A percentile compares a stretch with the other conserved stretches of the same genome.
These are phyloP conservation scores for Erpetoichthys calabaricus DNA, from an alignment of 2,797 vertebrate genomes.

Conservation along the genomic window DNA sequence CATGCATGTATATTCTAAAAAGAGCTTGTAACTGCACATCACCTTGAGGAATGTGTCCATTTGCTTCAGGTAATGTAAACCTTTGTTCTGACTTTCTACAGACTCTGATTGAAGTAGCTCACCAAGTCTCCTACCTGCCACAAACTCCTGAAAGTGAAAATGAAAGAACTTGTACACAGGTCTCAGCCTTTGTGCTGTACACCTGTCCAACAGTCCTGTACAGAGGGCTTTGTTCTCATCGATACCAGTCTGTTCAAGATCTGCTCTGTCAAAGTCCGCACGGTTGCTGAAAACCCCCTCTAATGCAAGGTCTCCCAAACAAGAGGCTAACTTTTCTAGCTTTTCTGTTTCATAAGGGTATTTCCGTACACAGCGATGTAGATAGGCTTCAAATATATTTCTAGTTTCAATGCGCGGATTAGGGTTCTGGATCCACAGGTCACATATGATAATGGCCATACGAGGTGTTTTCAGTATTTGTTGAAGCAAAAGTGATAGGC, in stretches of 20 bases:
- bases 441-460: conserved; percentile 11
- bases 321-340: conserved; percentile 5
- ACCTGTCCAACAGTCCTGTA: conserved; percentile 27
- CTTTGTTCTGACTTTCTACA: conserved; percentile 18
- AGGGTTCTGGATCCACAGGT: conserved; percentile 13
- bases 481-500: background rate
- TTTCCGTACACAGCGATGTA: conserved; percentile 9
- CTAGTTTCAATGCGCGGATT: background rate
- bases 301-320: conserved; percentile 23
- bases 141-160: conserved; percentile 30
- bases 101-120: conserved; percentile 25
- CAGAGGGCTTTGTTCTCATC: conserved; percentile 17
- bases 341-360: conserved; percentile 2
- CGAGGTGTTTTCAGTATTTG: conserved; percentile 16
- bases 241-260: conserved; percentile 21
- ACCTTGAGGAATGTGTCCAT: conserved; percentile 25
- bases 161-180: conserved; percentile 28
- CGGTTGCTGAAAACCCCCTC: conserved; percentile 19
- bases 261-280: conserved; percentile 24
- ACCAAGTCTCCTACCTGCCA: conserved; percentile 24
- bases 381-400: conserved; percentile 12
- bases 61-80: conserved; percentile 25
- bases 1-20: conserved; percentile 17
- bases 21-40: conserved; percentile 6
- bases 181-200: conserved; percentile 30